Evolutionary conservation across 92 coral and sea anemone genomes (phyloP), one percentile per base, ranked within the genome.

Genomic region (Phenganax stokvisi): DNA sequence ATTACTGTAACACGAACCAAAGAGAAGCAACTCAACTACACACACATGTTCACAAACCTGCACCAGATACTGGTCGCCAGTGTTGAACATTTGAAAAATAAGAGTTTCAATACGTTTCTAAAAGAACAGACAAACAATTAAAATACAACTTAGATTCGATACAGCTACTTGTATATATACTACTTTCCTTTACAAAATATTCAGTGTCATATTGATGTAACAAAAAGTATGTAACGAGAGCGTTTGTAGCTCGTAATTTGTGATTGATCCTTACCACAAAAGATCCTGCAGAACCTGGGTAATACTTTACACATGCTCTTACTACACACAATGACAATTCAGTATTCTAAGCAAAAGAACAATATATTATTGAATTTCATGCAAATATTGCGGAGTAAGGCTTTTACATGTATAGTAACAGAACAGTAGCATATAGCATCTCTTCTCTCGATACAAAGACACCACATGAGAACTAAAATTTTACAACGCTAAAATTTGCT

Each of bases 271-370:
- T 61, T 66, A 90, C 93, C 87, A 78, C 84, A 17, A 77, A 88
- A 58, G 89, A 85, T 60, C 89, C 93, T 53, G 79, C 37, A 30
- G 93, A 89, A 15, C 91, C 93, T 31, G 93, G 91, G 53, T 85
- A 86, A 77, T 77, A 56, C 61, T 8, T 83, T 3, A 90, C 56
- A 84, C 93, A 88, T 10, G 89, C 86, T 3, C 80, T 79, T 25
- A 90, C 74, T 28, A 86, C 80, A 51, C 75, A 29, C 65, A 90
- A 66, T 13, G 84, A 69, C 16, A 71, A 54, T 56, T 60, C 74
- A 59, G 27, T 8, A 71, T 71, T 81, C 89, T 86, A 57, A 15
- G 44, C 72, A 53, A 58, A 25, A 66, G 55, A 51, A 59, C 44
- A 47, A 51, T 1, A 56, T 53, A 56, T 13, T 16, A 13, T 1